Percentiles rank a stretch among this genome's conserved stretches.
Conservation (phyloP, 2,888 invertebrate species). For the Ramazzottius varieornatus region DNA sequence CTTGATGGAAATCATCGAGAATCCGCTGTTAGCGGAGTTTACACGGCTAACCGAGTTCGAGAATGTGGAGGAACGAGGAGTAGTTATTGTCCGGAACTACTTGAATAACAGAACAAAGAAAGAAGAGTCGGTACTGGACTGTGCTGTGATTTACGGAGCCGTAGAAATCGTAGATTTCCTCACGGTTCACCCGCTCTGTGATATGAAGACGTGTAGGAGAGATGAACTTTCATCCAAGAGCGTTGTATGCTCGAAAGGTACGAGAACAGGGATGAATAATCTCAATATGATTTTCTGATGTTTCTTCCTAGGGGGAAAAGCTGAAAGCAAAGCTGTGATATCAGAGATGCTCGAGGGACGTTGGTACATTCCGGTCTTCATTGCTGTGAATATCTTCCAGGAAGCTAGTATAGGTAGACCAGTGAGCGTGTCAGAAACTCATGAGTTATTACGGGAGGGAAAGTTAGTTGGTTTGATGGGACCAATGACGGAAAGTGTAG, state of each 20-base stretch:
- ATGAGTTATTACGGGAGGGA: not conserved
- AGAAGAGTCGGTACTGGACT: not conserved
- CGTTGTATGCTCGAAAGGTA: too few species aligned
- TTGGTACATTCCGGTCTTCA: not conserved
- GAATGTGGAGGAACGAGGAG: not conserved
- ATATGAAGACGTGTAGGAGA: not conserved
- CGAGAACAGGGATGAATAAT: too few species aligned
- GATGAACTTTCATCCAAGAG: too few species aligned
- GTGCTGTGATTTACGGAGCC: not conserved
- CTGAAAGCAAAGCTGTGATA: too few species aligned
- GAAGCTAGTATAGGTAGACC: not conserved
- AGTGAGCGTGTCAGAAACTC: not conserved
- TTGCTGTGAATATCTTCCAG: not conserved
- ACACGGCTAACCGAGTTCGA: not conserved
- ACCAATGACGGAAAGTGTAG: too few species aligned
- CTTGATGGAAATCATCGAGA: not conserved
- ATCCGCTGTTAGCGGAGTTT: not conserved
- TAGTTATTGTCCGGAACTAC: not conserved
- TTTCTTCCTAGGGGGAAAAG: too few species aligned
- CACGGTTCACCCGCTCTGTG: conserved; percentile 1
- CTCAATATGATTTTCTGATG: too few species aligned
- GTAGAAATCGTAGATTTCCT: not conserved
- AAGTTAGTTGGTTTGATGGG: not conserved
- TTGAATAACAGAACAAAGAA: not conserved
- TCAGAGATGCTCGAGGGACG: not conserved